Evolutionary conservation across 2,888 invertebrate species (phyloP).

Genomic region (Epsilonema sp.): DNA sequence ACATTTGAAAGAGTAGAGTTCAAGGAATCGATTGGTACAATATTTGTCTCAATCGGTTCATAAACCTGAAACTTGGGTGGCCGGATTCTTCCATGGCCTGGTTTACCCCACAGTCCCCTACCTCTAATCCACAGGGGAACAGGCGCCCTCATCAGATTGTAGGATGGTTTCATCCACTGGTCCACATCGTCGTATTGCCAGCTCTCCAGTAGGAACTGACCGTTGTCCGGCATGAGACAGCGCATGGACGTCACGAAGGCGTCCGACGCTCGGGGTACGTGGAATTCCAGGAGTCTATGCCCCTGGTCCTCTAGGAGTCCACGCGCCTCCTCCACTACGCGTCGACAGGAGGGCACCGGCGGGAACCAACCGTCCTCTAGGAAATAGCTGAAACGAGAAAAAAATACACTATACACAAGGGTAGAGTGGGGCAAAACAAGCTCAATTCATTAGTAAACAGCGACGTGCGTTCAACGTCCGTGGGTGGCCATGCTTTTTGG

Average conservation of each 20-base stretch:
- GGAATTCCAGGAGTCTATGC: background rate
- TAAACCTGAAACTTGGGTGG: too few relatives aligned
- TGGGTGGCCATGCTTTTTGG: too few relatives aligned
- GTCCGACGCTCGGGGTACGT: background rate
- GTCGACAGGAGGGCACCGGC: constrained; percentile 24
- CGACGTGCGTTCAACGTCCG: too few relatives aligned
- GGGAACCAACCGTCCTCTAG: constrained; percentile 27
- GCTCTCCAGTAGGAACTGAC: constrained; percentile 7
- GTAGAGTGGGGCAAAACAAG: too few relatives aligned
- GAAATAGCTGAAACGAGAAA: constrained; percentile 33
- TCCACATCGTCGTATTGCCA: constrained; percentile 20
- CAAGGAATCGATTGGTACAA: too few relatives aligned
- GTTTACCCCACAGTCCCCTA: background rate
- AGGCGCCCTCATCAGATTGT: constrained; percentile 14
- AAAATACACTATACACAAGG: too few relatives aligned
- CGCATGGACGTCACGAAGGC: background rate
- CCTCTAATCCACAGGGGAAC: background rate
- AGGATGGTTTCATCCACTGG: constrained; percentile 17
- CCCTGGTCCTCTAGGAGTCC: background rate
- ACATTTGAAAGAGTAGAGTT: too few relatives aligned
- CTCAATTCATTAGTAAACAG: too few relatives aligned
- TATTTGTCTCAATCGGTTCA: too few relatives aligned
- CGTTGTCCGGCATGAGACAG: constrained; percentile 3
- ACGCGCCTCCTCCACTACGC: background rate
- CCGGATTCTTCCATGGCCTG: too few relatives aligned